Evolutionary conservation across 2,888 invertebrate species (phyloP).

Genomic region (Athetis lepigone): DNA sequence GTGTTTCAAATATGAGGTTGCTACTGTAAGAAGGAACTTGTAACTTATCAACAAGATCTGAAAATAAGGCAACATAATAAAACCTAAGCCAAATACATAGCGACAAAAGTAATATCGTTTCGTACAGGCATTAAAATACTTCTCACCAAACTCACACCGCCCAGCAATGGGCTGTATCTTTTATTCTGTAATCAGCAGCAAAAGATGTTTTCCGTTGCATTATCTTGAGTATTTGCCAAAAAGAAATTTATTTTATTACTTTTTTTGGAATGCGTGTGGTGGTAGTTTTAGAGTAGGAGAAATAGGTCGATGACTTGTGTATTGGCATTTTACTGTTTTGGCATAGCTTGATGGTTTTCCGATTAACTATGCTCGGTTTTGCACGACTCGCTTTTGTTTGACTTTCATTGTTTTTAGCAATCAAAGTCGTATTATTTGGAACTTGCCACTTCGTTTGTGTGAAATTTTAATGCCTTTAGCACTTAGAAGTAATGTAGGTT

Average conservation of each 20-base stretch:
- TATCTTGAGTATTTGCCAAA: slow-evolving; percentile 57
- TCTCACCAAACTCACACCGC: slow-evolving; percentile 2
- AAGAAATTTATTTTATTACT: slow-evolving; percentile 49
- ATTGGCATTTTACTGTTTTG: slow-evolving; percentile 38
- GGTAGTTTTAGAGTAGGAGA: slow-evolving; percentile 10
- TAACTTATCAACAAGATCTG: too few species aligned
- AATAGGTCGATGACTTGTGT: slow-evolving; percentile 18
- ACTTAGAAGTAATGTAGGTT: too few species aligned
- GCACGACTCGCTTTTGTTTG: background rate
- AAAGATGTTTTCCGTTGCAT: slow-evolving; percentile 42
- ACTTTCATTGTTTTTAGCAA: too few species aligned
- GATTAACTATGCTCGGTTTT: slow-evolving; percentile 22
- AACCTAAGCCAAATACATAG: background rate
- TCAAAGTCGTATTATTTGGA: too few species aligned
- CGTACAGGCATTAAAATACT: slow-evolving; percentile 10
- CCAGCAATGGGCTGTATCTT: slow-evolving; percentile 31
- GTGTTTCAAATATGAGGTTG: too few species aligned
- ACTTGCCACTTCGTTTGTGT: too few species aligned
- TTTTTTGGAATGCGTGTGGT: slow-evolving; percentile 22
- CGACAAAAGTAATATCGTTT: slow-evolving; percentile 15
- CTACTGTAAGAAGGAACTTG: too few species aligned
- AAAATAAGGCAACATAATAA: background rate
- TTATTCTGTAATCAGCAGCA: slow-evolving; percentile 43
- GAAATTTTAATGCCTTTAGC: too few species aligned
- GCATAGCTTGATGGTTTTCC: slow-evolving; percentile 22